Conservation (phyloP, 1,140 invertebrate species). For the Chlorops oryzae region DNA sequence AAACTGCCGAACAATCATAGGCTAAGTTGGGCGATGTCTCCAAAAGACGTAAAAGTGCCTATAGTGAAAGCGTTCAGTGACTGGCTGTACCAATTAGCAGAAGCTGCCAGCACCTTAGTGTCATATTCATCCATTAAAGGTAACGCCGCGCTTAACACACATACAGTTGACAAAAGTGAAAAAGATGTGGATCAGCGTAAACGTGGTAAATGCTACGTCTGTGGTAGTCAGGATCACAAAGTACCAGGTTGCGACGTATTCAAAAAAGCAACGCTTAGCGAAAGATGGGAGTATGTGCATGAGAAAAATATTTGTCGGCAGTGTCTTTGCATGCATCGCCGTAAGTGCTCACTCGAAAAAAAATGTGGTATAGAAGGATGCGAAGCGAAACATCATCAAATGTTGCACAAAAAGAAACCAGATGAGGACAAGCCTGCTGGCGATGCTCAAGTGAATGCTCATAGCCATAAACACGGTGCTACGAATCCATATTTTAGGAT, state of each 20-base stretch:
- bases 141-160: neutral
- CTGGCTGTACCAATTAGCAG: no score
- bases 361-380: constrained; percentile 6
- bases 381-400: constrained; percentile 2
- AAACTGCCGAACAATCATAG: constrained; percentile 9
- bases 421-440: neutral
- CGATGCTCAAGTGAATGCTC: neutral
- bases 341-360: constrained; percentile 1
- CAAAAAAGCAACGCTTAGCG: neutral
- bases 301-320: constrained; percentile 3
- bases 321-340: neutral
- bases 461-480: neutral
- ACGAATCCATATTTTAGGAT: neutral
- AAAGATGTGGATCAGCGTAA: no score
- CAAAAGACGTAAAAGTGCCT: constrained; percentile 1
- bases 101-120: neutral
- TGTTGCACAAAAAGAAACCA: neutral
- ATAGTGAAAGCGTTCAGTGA: constrained; percentile 6
- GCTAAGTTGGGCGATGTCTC: constrained; percentile 7
- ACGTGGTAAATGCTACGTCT: neutral
- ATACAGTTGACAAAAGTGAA: neutral
- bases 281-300: constrained; percentile 3
- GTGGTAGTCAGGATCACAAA: constrained; percentile 1
- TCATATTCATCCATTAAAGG: neutral
- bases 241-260: neutral